Base-by-base conservation (phyloP, 2,888 invertebrate genomes). In the Pedicia rivosa region DNA sequence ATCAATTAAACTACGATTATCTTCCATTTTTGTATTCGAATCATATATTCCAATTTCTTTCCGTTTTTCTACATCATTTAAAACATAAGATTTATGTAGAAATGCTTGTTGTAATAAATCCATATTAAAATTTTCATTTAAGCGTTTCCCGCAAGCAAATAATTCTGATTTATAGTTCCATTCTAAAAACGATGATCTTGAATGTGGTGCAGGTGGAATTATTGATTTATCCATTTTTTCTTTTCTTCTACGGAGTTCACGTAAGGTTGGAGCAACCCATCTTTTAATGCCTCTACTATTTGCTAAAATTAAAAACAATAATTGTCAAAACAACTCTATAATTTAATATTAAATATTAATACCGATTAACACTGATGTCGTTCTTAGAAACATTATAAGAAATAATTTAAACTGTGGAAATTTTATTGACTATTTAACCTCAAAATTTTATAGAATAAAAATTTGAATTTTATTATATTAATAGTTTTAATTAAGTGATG, bases 101-200 rank as follows among this genome's bases (percentile, higher is more conserved):
- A 95, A 77, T 2, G 91, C 90, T 49, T 68, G 68, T 37, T 76
- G 68, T 19, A 95, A 58, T 12, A 79, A 55, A 14, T 70, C 64
- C 0, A 68, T 59, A 41, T 84, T 67, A 50, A 95, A 86, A 4
- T 81, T 70, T 64, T 95, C 95, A 16, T 78, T 73, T 12, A 94
- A 62, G 17, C 95, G 68, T 51, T 78, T 77, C 8, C 78, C 79
- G 65, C 94, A 94, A 0, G 92, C 84, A 62, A 68, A 91, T 3
- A 94, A 44, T 63, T 94, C 92, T 0, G 86, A 73, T 47, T 79
- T 74, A 47, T 83, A 74, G 54, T 90, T 92, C 92, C 92, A 88
- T 50, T 81, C 83, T n/a, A 78, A 47, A 51, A 67, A 82, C 7
- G 68, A 65, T 17, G 73, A 77, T 43, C 86, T 62, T 2, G 62